These are phyloP conservation scores for Trachemys scripta DNA, from an alignment of 2,113 vertebrate species.

Conservation along the genomic window DNA sequence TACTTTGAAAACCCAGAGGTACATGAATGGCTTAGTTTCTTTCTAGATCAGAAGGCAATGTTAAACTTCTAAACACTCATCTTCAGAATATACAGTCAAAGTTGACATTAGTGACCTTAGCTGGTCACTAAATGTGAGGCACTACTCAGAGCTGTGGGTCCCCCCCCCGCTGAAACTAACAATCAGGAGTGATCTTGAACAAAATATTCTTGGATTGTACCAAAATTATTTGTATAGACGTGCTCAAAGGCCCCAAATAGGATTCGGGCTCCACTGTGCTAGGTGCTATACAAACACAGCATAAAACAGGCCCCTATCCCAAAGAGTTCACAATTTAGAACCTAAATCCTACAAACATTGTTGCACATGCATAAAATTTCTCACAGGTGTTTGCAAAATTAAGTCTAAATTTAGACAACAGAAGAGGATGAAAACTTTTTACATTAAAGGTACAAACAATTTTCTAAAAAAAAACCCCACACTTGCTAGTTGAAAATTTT, in stretches of 20 bases:
- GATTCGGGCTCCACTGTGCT: not conserved
- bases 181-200: not conserved
- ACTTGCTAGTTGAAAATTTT: not conserved
- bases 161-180: not conserved
- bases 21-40: slow-evolving; percentile 30
- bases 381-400: not conserved
- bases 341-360: slow-evolving; percentile 33
- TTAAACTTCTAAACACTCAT: not conserved
- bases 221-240: not conserved
- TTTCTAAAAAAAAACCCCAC: not conserved
- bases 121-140: not conserved
- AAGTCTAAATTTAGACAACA: not conserved
- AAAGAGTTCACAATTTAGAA: slow-evolving; percentile 2
- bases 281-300: slow-evolving; percentile 34
- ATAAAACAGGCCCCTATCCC: slow-evolving; percentile 24
- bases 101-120: not conserved
- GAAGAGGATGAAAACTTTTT: slow-evolving; percentile 5
- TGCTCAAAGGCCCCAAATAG: not conserved
- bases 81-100: not conserved
- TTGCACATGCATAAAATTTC: not conserved
- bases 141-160: not conserved
- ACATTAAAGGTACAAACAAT: not conserved
- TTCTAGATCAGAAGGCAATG: slow-evolving; percentile 11
- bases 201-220: not conserved
- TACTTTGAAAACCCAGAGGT: not conserved